Evolutionary conservation across 2,113 vertebrate species (phyloP).

Genomic region (Limnothrissa miodon): DNA sequence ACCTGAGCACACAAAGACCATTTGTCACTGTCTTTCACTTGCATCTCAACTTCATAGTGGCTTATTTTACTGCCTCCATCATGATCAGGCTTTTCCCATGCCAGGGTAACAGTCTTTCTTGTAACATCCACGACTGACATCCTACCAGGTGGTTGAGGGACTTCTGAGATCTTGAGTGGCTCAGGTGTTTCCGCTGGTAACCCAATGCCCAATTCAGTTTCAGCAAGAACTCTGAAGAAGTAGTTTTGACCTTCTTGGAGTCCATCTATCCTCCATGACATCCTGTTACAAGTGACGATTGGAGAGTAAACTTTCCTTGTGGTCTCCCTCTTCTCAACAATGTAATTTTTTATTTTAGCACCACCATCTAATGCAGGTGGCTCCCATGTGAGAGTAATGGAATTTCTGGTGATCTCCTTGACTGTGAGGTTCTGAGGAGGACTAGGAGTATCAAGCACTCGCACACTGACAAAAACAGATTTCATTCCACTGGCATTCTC

Average conservation of each 20-base stretch:
- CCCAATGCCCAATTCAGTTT: constrained; percentile 94
- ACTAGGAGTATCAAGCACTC: constrained; percentile 93
- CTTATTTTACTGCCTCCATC: constrained; percentile 95
- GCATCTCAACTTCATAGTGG: constrained; percentile 92
- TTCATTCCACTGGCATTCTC: constrained; percentile 94
- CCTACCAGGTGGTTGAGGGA: constrained; percentile 96
- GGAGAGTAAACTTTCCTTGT: constrained; percentile 94
- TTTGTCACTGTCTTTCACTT: constrained; percentile 85
- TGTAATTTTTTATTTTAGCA: constrained; percentile 94
- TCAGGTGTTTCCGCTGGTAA: constrained; percentile 85
- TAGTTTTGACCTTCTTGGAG: constrained; percentile 92
- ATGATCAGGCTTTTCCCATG: constrained; percentile 93
- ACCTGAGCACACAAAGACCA: constrained; percentile 91
- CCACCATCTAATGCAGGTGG: constrained; percentile 92
- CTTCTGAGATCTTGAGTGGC: constrained; percentile 92
- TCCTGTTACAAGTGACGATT: constrained; percentile 90
- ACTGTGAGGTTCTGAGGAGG: constrained; percentile 87
- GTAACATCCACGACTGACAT: constrained; percentile 91
- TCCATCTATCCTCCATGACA: constrained; percentile 89
- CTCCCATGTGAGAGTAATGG: constrained; percentile 93
- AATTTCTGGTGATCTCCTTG: constrained; percentile 92
- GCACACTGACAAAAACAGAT: constrained; percentile 93
- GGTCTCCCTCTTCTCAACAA: constrained; percentile 95
- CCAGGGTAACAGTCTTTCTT: constrained; percentile 82
- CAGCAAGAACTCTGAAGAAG: constrained; percentile 92